phyloP scores from a whole-genome alignment of 2,888 invertebrate genomes.

The Polylopha cassiicola region DNA sequence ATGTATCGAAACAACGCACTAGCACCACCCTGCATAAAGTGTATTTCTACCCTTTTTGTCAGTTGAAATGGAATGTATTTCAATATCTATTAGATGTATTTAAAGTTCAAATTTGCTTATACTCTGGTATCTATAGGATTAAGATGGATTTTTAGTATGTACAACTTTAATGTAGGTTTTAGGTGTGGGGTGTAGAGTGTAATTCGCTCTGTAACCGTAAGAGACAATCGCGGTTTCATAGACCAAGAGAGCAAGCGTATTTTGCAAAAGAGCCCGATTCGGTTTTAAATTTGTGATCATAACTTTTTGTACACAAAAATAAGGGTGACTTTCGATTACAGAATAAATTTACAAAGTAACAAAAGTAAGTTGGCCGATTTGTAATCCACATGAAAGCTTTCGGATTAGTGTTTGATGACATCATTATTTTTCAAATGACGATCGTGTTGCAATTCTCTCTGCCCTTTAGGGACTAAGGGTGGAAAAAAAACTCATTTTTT shows the following conservation, averaged over 20 bases:
- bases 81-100: too few species aligned
- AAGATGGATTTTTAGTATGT: slow-evolving; percentile 3
- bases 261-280: slow-evolving; percentile 23
- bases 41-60: slow-evolving; percentile 42
- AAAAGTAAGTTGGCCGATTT: slow-evolving; percentile 33
- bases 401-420: slow-evolving; percentile 77
- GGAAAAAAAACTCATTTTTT: slow-evolving; percentile 35
- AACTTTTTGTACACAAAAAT: slow-evolving; percentile 19
- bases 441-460: slow-evolving; percentile 67
- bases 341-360: slow-evolving; percentile 1
- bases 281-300: not conserved
- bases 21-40: slow-evolving; percentile 37
- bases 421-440: slow-evolving; percentile 74
- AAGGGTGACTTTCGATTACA: slow-evolving; percentile 32
- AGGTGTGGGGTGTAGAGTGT: slow-evolving; percentile 22
- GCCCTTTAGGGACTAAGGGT: slow-evolving; percentile 46
- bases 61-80: slow-evolving; percentile 25
- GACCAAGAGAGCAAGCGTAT: slow-evolving; percentile 33
- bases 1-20: slow-evolving; percentile 72
- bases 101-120: slow-evolving; percentile 22
- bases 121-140: not conserved
- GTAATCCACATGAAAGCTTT: slow-evolving; percentile 77
- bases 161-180: slow-evolving; percentile 20
- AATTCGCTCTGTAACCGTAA: slow-evolving; percentile 29
- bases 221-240: slow-evolving; percentile 45